phyloP scores from a whole-genome alignment of 1,140 invertebrate genomes.

The Archivesica marissinica region DNA sequence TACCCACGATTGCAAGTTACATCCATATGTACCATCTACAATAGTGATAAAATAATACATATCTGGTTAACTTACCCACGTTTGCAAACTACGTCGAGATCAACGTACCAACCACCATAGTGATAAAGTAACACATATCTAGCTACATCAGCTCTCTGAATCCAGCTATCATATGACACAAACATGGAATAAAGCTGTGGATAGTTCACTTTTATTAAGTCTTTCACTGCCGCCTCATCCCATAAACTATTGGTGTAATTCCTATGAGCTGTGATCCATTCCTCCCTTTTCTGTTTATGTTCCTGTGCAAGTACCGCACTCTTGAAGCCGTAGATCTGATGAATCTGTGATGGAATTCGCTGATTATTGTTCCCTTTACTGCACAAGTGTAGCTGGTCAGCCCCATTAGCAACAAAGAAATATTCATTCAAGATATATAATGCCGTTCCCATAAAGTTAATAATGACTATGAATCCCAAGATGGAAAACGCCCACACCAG shows the following conservation, averaged over 20 bases:
- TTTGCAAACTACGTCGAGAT: conserved; percentile 27
- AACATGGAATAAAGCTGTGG: conserved; percentile 19
- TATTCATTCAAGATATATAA: no score
- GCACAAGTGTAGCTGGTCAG: no score
- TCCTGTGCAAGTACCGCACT: no score
- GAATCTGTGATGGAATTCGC: no score
- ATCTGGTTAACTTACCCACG: conserved; percentile 22
- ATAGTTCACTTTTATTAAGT: conserved; percentile 18
- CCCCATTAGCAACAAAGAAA: no score
- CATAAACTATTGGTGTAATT: conserved; percentile 37
- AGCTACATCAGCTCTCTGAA: conserved; percentile 48
- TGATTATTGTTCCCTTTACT: no score
- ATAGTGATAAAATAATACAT: background rate
- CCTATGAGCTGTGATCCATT: conserved; percentile 13
- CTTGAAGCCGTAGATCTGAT: no score
- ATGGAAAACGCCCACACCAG: no score
- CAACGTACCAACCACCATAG: conserved; percentile 39
- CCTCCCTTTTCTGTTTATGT: no score
- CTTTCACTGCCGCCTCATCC: conserved; percentile 33
- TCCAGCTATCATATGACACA: conserved; percentile 41
- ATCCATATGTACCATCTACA: background rate
- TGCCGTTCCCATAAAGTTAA: no score
- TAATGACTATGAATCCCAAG: no score
- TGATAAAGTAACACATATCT: conserved; percentile 41
- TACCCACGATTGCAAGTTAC: background rate